Conservation (phyloP, 2,113 vertebrate genomes). For the Cottus gobio region DNA sequence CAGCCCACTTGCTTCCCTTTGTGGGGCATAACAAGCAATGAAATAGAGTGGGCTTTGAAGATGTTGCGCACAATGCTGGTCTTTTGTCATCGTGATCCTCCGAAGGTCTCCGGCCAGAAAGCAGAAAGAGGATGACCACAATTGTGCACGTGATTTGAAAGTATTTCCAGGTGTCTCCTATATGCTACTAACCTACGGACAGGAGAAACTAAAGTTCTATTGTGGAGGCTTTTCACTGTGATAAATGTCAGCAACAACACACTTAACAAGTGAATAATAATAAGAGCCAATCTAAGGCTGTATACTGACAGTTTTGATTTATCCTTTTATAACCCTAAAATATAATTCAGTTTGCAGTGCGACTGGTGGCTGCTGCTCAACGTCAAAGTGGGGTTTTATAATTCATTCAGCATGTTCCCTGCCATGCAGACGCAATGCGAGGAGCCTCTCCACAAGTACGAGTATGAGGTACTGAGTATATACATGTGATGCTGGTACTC, state of each 20-base stretch:
- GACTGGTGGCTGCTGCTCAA: not conserved
- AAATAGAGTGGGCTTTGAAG: slow-evolving; percentile 1
- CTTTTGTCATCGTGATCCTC: slow-evolving; percentile 8
- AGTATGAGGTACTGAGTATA: not conserved
- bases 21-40: slow-evolving; percentile 4
- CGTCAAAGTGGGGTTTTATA: not conserved
- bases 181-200: not conserved
- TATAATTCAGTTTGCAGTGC: not conserved
- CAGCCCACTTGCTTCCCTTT: not conserved
- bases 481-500: not conserved
- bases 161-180: not conserved
- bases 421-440: not conserved
- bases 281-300: not conserved
- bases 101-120: not conserved
- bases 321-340: not conserved
- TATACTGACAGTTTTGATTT: not conserved
- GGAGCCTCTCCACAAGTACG: not conserved
- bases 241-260: too few relatives aligned
- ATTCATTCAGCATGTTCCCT: not conserved
- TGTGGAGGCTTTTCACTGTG: not conserved
- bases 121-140: not conserved
- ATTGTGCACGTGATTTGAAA: not conserved
- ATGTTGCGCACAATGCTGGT: not conserved
- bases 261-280: not conserved
- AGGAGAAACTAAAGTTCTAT: not conserved